A percentile compares a stretch with the other conserved stretches of the same genome.
Evolutionary conservation across 2,888 invertebrate species (phyloP).

Genomic region (Eupithecia subumbrata): DNA sequence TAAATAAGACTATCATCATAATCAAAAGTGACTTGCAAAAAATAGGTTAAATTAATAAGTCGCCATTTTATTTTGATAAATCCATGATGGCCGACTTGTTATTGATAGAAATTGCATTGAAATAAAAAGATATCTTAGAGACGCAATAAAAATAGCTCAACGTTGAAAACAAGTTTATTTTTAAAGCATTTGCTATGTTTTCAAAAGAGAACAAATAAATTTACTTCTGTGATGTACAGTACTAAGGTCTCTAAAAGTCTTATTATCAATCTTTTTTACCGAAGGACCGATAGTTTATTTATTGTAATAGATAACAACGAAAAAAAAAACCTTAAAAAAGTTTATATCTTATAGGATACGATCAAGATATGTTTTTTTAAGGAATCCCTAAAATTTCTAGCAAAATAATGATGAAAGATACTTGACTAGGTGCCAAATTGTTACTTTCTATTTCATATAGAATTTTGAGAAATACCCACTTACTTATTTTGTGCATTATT

Average conservation of each 20-base stretch:
- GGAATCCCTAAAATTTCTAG: not conserved
- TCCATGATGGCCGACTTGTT: constrained; percentile 33
- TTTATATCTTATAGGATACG: no score
- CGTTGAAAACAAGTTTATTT: constrained; percentile 29
- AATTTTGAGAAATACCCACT: not conserved
- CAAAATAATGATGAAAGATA: not conserved
- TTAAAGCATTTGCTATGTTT: not conserved
- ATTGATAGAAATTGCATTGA: constrained; percentile 13
- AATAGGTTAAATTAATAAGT: constrained; percentile 18
- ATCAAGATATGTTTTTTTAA: not conserved
- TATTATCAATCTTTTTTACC: not conserved
- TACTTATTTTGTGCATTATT: not conserved
- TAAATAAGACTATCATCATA: not conserved
- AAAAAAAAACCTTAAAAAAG: not conserved
- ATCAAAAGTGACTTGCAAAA: constrained; percentile 17
- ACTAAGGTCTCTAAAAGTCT: not conserved
- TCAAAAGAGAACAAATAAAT: not conserved
- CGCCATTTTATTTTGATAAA: constrained; percentile 28
- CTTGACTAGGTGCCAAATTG: not conserved
- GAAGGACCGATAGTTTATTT: not conserved
- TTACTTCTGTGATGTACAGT: not conserved
- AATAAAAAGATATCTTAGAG: constrained; percentile 9
- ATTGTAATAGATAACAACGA: not conserved
- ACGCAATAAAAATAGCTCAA: constrained; percentile 23
- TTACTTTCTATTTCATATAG: not conserved